Percentiles rank a stretch among this genome's conserved stretches.
These are phyloP conservation scores for Megalops atlanticus DNA, from an alignment of 2,113 vertebrate genomes.

Conservation along the genomic window DNA sequence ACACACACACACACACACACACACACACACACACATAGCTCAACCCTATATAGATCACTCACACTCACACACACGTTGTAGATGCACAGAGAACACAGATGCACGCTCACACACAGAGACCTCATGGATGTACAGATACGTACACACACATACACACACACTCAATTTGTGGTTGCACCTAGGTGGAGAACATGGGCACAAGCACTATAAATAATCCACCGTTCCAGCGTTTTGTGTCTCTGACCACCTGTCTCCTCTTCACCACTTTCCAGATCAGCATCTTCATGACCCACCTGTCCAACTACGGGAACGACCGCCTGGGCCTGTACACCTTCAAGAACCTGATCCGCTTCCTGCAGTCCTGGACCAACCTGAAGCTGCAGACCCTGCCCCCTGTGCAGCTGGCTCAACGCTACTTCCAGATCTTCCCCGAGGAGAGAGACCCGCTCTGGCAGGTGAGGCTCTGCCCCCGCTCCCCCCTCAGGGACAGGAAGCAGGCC, in stretches of 20 bases:
- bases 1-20: conserved; percentile 3
- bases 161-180: background rate
- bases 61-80: background rate
- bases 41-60: background rate
- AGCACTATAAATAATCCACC: background rate
- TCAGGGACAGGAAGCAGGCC: background rate
- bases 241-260: background rate
- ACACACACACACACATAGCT: background rate
- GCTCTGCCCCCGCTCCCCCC: too few species aligned
- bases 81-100: too few species aligned
- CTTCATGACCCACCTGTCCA: conserved; percentile 98
- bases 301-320: conserved; percentile 94
- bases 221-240: background rate
- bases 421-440: conserved; percentile 94
- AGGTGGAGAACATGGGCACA: conserved; percentile 32
- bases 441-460: conserved; percentile 95
- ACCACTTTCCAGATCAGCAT: conserved; percentile 84
- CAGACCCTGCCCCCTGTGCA: conserved; percentile 90
- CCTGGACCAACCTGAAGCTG: conserved; percentile 93
- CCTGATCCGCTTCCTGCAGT: conserved; percentile 86
- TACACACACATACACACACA: background rate
- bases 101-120: too few species aligned
- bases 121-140: too few species aligned
- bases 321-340: conserved; percentile 96
- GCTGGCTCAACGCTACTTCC: conserved; percentile 95